phyloP scores from a whole-genome alignment of 2,888 invertebrate genomes.

The Horisme vitalbata region DNA sequence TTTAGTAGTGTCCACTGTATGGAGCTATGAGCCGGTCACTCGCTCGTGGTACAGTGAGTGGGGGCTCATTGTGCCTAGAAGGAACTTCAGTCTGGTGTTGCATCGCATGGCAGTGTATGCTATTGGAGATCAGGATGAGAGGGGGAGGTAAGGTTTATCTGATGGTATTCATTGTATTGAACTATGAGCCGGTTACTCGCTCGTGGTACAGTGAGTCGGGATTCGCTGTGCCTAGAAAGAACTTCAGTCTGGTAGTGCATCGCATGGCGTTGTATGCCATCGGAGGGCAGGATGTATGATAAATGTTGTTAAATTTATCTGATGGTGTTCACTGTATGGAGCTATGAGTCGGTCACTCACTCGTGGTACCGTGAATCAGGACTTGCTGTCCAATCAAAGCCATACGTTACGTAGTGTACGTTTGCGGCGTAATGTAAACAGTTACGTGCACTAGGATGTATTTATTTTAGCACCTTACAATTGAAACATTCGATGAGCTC shows the following conservation, averaged over 20 bases:
- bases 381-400: slow-evolving; percentile 80
- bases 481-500: too few species aligned
- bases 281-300: slow-evolving; percentile 7
- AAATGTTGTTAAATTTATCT: slow-evolving; percentile 1
- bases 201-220: slow-evolving; percentile 86
- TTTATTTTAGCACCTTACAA: too few species aligned
- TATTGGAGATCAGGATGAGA: slow-evolving; percentile 7
- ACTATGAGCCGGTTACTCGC: slow-evolving; percentile 80
- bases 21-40: slow-evolving; percentile 77
- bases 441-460: too few species aligned
- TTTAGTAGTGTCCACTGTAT: too few species aligned
- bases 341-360: slow-evolving; percentile 80
- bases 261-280: slow-evolving; percentile 82
- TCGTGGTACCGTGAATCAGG: slow-evolving; percentile 86
- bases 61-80: slow-evolving; percentile 82
- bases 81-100: slow-evolving; percentile 87
- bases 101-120: slow-evolving; percentile 84
- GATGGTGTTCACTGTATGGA: too few species aligned
- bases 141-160: not conserved
- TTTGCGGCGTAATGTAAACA: too few species aligned
- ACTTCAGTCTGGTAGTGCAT: slow-evolving; percentile 86
- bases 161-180: too few species aligned
- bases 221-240: slow-evolving; percentile 84
- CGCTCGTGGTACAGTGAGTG: slow-evolving; percentile 86
- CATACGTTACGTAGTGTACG: too few species aligned